phyloP scores from a whole-genome alignment of 2,888 invertebrate genomes.

The Microctonus brassicae region DNA sequence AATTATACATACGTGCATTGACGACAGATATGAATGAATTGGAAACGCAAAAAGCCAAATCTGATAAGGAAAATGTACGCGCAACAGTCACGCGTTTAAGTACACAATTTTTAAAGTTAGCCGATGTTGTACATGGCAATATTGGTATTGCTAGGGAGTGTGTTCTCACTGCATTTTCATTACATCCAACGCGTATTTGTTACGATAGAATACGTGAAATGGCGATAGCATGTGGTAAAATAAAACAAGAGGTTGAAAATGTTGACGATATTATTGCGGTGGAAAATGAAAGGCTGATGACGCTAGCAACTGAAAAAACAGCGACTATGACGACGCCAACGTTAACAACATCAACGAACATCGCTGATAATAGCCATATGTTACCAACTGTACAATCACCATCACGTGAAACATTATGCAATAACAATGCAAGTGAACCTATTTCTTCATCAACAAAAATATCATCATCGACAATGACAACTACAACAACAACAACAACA shows the following conservation, averaged over 20 bases:
- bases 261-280: background rate
- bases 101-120: constrained; percentile 76
- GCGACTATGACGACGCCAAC: constrained; percentile 3
- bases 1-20: constrained; percentile 80
- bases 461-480: constrained; percentile 30
- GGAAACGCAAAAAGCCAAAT: constrained; percentile 76
- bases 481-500: background rate
- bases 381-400: background rate
- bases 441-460: constrained; percentile 14
- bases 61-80: constrained; percentile 71
- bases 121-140: constrained; percentile 73
- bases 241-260: constrained; percentile 61
- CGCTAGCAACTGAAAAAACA: constrained; percentile 22
- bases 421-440: constrained; percentile 21
- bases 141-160: constrained; percentile 79
- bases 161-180: constrained; percentile 81
- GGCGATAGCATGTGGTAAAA: constrained; percentile 71
- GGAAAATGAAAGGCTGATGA: background rate
- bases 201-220: constrained; percentile 74
- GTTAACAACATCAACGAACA: background rate
- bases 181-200: constrained; percentile 77
- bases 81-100: constrained; percentile 73
- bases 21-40: constrained; percentile 83
- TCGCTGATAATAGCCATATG: constrained; percentile 21
- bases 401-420: constrained; percentile 14